Conservation (phyloP, 2,113 vertebrate species). For the Smithornis capensis region DNA sequence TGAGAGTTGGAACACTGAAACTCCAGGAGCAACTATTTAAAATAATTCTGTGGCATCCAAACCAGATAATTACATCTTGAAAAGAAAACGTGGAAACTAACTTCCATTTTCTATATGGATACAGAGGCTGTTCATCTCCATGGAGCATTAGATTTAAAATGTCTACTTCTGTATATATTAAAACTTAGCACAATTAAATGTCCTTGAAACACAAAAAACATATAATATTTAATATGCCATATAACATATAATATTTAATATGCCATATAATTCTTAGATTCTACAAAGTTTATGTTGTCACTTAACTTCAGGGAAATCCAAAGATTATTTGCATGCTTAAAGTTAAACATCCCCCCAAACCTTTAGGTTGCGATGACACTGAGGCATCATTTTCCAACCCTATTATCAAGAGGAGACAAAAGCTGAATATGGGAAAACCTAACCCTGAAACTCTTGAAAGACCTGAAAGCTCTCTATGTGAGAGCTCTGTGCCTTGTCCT, state of each 20-base stretch:
- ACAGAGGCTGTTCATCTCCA: background rate
- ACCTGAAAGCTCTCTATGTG: accelerated
- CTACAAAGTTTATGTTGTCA: background rate
- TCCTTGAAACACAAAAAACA: background rate
- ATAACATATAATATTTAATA: background rate
- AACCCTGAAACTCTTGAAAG: background rate
- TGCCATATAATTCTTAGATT: background rate
- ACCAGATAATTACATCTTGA: background rate
- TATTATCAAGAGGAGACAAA: background rate
- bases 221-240: background rate
- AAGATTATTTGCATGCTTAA: background rate
- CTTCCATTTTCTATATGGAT: background rate
- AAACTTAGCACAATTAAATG: background rate
- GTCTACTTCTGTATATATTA: background rate
- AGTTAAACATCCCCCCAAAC: background rate
- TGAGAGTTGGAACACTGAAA: background rate
- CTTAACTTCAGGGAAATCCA: background rate
- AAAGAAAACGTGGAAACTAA: background rate
- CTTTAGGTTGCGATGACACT: background rate
- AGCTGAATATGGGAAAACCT: background rate
- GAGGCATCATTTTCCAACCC: background rate
- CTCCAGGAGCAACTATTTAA: background rate
- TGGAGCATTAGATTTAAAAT: background rate
- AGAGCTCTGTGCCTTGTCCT: background rate
- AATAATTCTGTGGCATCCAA: background rate